Evolutionary conservation across 2,888 invertebrate genomes (phyloP), one percentile per base, ranked within the genome.

Genomic region (Volucella inflata): DNA sequence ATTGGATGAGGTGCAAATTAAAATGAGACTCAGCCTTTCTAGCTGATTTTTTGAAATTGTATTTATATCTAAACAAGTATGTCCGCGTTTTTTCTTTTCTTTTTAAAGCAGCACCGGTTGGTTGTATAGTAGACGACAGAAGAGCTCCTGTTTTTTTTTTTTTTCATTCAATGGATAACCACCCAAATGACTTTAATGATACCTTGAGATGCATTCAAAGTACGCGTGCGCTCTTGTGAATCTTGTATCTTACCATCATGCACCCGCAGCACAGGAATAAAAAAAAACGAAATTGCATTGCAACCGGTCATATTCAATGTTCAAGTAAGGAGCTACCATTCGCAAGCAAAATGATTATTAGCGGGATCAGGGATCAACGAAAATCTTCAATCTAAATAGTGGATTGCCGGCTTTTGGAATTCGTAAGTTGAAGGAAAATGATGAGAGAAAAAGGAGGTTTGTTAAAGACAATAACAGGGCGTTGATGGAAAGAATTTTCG

Each of bases 1-100:
- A 85, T 76, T 68, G 76, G 81, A 85, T 77, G 85, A 76, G 76
- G 85, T 85, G 85, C 81, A 85, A 85, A 85, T 85, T 85, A 85
- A 85, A 30, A 30, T 30, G 6, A 30, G 30, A 30, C 30, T 4
- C 30, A 30, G 6, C 6, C 30, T 6, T 30, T 30, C 30, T 30
- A 30, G 30, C 30, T 30, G 16, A 36, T 11, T n/a, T n/a, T 14
- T 14, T 42, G 44, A 14, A 62, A 9, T 30, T 64, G 16, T 42
- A 17, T 16, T 38, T 48, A 12, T 44, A 65, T 67, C 53, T 65
- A 53, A 51, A 77, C 50, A 38, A 42, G 62, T 16, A 53, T 65
- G 44, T 4, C 53, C 17, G 8, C 16, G 65, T 44, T 53, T 9
- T 8, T 48, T 44, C 16, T 21, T 30, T 48, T 16, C 12, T 38